Conservation (phyloP, 2,888 invertebrate genomes). For the Hesperia comma region DNA sequence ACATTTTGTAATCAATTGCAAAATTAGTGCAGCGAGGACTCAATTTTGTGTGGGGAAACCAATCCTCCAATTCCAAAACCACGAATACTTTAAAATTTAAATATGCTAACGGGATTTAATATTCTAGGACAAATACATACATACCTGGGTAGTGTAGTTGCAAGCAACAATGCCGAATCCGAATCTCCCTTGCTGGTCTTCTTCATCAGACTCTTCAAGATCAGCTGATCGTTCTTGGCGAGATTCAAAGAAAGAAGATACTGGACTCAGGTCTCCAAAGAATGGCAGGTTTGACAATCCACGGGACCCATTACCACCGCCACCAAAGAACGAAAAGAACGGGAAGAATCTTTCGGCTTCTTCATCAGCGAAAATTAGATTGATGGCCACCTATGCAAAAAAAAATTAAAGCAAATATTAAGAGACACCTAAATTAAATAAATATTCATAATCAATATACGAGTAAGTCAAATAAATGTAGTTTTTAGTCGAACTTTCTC, state of each 20-base stretch:
- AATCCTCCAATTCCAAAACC: too few relatives aligned
- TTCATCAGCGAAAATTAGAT: slow-evolving; percentile 50
- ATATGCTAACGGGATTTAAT: too few relatives aligned
- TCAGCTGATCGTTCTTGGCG: slow-evolving; percentile 27
- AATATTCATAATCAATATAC: too few relatives aligned
- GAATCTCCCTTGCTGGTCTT: slow-evolving; percentile 42
- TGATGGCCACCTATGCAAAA: slow-evolving; percentile 48
- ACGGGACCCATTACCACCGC: not conserved
- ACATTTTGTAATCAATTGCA: too few relatives aligned
- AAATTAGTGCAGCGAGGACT: too few relatives aligned
- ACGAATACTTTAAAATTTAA: too few relatives aligned
- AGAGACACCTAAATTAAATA: too few relatives aligned
- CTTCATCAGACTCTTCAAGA: slow-evolving; percentile 28
- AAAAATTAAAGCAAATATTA: not conserved
- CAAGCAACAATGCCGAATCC: slow-evolving; percentile 45
- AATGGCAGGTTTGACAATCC: slow-evolving; percentile 7
- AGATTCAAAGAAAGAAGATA: slow-evolving; percentile 9
- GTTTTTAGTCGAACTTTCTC: too few relatives aligned
- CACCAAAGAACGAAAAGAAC: slow-evolving; percentile 12
- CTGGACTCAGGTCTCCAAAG: slow-evolving; percentile 7
- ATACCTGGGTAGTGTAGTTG: slow-evolving; percentile 47
- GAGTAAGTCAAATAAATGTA: too few relatives aligned
- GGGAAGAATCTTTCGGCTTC: slow-evolving; percentile 33
- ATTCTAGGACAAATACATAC: slow-evolving; percentile 20
- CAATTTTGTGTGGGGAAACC: too few relatives aligned